phyloP scores from a whole-genome alignment of 2,113 vertebrate genomes.

The Myanophis thanlyinensis region DNA sequence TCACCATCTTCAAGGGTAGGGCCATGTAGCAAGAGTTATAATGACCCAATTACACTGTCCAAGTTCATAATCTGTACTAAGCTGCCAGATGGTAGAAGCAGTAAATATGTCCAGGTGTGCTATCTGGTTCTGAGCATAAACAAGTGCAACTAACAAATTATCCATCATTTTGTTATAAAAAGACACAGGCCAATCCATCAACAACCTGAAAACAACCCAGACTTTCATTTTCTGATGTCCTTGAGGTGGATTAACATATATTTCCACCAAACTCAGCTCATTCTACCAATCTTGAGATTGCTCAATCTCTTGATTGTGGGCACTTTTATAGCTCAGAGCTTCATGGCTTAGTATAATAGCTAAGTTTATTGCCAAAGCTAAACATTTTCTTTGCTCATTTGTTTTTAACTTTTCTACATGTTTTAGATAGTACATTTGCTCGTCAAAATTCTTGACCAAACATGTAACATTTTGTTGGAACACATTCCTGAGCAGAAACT shows the following conservation, averaged over 20 bases:
- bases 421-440: neutral
- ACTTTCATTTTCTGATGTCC: neutral
- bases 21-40: neutral
- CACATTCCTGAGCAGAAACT: slow-evolving; percentile 43
- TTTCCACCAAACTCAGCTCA: neutral
- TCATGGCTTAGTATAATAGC: neutral
- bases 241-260: neutral
- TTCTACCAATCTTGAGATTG: neutral
- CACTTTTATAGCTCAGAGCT: neutral
- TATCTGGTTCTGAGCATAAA: neutral
- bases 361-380: neutral
- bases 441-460: neutral
- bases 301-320: neutral
- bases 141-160: neutral
- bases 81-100: neutral
- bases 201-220: neutral
- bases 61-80: neutral
- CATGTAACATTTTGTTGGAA: slow-evolving; percentile 30
- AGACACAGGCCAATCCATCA: neutral
- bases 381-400: neutral
- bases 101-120: neutral
- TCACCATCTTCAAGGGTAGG: neutral
- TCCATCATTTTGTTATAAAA: neutral
- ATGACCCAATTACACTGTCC: neutral
- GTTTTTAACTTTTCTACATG: neutral